These are phyloP conservation scores for Isichthys henryi DNA, from an alignment of 2,113 vertebrate species.

Conservation along the genomic window DNA sequence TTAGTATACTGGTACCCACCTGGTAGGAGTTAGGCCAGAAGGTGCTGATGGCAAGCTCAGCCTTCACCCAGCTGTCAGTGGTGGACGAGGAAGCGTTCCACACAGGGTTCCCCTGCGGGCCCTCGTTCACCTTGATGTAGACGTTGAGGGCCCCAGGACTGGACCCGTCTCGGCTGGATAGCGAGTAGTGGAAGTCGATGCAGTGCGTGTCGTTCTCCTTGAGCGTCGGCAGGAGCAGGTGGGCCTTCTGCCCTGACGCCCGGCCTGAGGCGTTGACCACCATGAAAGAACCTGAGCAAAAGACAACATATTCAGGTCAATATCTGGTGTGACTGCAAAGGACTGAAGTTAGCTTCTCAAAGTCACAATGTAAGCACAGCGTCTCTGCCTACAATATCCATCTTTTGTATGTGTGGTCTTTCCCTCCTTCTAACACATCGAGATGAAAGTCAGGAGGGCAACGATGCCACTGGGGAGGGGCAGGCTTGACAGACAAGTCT, in stretches of 20 bases:
- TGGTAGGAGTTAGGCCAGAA: conserved; percentile 98
- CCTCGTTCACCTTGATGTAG: conserved; percentile 91
- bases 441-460: not conserved
- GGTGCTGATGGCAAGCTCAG: conserved; percentile 90
- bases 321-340: not conserved
- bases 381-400: not conserved
- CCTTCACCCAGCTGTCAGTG: conserved; percentile 90
- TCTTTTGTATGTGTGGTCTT: not conserved
- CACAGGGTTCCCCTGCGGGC: conserved; percentile 87
- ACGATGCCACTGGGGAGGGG: not conserved
- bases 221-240: conserved; percentile 81
- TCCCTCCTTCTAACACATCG: not conserved
- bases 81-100: conserved; percentile 84
- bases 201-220: conserved; percentile 96
- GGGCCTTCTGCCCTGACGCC: conserved; percentile 89
- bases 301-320: not conserved
- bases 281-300: conserved; percentile 84
- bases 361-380: not conserved
- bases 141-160: conserved; percentile 86
- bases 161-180: conserved; percentile 79
- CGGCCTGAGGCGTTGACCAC: conserved; percentile 89
- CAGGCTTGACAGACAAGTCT: not conserved
- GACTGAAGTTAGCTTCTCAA: not conserved
- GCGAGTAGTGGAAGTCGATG: conserved; percentile 92
- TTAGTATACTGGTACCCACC: conserved; percentile 52